These are phyloP conservation scores for Pachydiplax longipennis DNA, from an alignment of 2,888 invertebrate species.

Conservation along the genomic window DNA sequence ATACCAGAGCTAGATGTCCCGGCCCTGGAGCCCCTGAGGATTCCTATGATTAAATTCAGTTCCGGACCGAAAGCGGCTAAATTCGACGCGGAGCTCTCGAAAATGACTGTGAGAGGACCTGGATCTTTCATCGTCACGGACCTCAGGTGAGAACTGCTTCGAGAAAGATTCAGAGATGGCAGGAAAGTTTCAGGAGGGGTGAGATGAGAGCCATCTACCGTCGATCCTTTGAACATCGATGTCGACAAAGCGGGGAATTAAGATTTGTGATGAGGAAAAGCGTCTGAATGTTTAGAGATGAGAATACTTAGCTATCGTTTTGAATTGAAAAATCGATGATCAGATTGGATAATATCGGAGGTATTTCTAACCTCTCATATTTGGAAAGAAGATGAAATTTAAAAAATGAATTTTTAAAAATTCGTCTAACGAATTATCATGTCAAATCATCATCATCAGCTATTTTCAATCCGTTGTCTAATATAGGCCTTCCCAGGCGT, in stretches of 20 bases:
- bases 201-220: neutral
- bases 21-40: slow-evolving; percentile 68
- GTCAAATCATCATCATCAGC: too few relatives aligned
- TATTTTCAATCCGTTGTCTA: too few relatives aligned
- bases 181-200: neutral
- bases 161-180: neutral
- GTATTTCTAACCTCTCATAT: too few relatives aligned
- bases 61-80: slow-evolving; percentile 65
- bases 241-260: neutral
- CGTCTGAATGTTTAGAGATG: too few relatives aligned
- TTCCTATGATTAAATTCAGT: slow-evolving; percentile 60
- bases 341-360: too few relatives aligned
- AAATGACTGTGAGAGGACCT: slow-evolving; percentile 61
- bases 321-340: too few relatives aligned
- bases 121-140: slow-evolving; percentile 10
- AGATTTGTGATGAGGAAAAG: neutral
- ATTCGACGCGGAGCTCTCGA: slow-evolving; percentile 65
- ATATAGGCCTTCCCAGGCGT: too few relatives aligned
- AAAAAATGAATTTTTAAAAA: too few relatives aligned
- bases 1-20: slow-evolving; percentile 74
- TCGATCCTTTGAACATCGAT: neutral
- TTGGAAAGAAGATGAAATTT: too few relatives aligned
- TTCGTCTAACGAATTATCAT: too few relatives aligned
- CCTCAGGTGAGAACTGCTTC: neutral
- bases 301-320: too few relatives aligned